phyloP scores from a whole-genome alignment of 2,888 invertebrate species.

The Vannuccia rotundouncinata region DNA sequence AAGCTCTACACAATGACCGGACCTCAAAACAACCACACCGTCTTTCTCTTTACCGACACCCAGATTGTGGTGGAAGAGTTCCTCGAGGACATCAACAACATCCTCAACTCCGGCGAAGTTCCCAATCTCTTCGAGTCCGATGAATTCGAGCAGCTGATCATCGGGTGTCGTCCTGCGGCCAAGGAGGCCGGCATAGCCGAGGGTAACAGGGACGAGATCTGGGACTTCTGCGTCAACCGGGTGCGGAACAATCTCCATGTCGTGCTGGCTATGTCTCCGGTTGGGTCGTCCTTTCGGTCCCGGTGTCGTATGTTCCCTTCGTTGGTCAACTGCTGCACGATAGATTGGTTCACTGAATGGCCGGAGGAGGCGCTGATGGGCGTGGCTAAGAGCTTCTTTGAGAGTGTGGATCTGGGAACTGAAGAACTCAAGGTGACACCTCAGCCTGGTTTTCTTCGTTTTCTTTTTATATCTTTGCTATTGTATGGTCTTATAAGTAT shows the following conservation, averaged over 20 bases:
- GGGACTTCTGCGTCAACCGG: conserved; percentile 74
- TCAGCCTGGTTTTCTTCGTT: neutral
- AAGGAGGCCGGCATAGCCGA: conserved; percentile 66
- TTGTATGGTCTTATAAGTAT: too few species aligned
- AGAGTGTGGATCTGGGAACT: conserved; percentile 60
- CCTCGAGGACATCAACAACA: conserved; percentile 82
- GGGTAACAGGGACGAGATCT: conserved; percentile 69
- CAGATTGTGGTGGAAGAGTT: conserved; percentile 84
- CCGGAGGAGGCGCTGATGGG: conserved; percentile 77
- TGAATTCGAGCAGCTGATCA: conserved; percentile 74
- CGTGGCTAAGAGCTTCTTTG: conserved; percentile 68
- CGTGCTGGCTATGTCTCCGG: conserved; percentile 81
- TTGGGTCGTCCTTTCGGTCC: conserved; percentile 75
- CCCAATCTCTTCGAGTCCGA: conserved; percentile 76
- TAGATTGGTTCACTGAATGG: conserved; percentile 68
- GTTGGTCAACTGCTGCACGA: conserved; percentile 57
- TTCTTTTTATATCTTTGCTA: too few species aligned
- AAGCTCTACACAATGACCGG: conserved; percentile 74
- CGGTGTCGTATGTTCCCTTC: conserved; percentile 58
- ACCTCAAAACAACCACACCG: conserved; percentile 67
- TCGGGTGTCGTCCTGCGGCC: conserved; percentile 68
- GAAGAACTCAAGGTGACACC: conserved; percentile 57
- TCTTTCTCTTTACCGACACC: conserved; percentile 79
- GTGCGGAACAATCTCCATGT: conserved; percentile 72
- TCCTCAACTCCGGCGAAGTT: conserved; percentile 82